A percentile compares a stretch with the other conserved stretches of the same genome.
Evolutionary conservation across 2,797 vertebrate genomes (phyloP).

Genomic region (Liasis olivaceus): DNA sequence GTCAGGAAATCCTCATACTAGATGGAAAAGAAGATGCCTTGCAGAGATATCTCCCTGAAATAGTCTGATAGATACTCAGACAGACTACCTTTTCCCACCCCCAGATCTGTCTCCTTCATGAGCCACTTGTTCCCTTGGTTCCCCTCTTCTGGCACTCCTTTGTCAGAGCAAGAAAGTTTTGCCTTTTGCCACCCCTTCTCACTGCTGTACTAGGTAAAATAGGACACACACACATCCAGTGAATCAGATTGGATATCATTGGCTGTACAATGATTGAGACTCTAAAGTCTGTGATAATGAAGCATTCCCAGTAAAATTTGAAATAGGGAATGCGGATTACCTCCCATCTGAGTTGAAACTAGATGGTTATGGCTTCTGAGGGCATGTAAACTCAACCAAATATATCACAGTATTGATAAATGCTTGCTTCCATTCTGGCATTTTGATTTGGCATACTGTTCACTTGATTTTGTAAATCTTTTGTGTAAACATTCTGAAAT

Average conservation of each 20-base stretch:
- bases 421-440: neutral
- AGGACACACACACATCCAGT: neutral
- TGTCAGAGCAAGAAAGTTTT: neutral
- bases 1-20: neutral
- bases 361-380: neutral
- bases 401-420: neutral
- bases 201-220: neutral
- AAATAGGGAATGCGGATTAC: neutral
- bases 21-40: neutral
- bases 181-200: neutral
- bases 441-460: neutral
- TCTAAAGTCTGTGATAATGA: neutral
- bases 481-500: neutral
- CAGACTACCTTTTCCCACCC: neutral
- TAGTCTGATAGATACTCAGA: neutral
- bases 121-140: neutral
- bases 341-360: neutral
- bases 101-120: neutral
- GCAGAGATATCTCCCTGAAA: neutral
- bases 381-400: neutral
- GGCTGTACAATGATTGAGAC: neutral
- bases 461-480: neutral
- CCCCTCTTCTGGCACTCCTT: neutral
- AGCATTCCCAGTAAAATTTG: neutral
- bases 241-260: neutral